Conservation (phyloP, 2,888 invertebrate genomes). For the Rapana venosa region DNA sequence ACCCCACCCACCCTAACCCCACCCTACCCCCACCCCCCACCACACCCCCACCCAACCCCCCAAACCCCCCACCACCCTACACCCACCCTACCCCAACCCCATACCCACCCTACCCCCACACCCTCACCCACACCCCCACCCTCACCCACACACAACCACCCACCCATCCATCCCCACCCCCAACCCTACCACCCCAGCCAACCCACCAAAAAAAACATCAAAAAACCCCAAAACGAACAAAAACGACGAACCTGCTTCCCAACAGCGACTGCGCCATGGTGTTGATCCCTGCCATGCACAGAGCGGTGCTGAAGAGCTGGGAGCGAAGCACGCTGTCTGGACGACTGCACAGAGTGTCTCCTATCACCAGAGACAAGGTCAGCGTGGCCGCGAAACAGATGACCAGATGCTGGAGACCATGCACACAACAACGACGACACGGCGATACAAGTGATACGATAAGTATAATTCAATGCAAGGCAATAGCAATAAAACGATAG, state of each 20-base stretch:
- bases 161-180: too few species aligned
- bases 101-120: background rate
- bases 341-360: conserved; percentile 64
- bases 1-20: too few species aligned
- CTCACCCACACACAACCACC: background rate
- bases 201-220: background rate
- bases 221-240: too few species aligned
- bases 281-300: conserved; percentile 66
- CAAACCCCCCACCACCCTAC: too few species aligned
- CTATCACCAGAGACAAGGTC: conserved; percentile 59
- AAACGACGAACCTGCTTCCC: conserved; percentile 64
- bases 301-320: conserved; percentile 63
- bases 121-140: too few species aligned
- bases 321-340: conserved; percentile 61
- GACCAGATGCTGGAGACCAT: conserved; percentile 61
- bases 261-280: conserved; percentile 59
- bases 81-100: background rate
- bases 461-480: too few species aligned
- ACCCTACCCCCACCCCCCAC: too few species aligned
- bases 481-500: background rate
- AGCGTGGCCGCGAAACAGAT: conserved; percentile 61
- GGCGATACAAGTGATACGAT: too few species aligned
- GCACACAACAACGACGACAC: too few species aligned
- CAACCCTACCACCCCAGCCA: background rate
- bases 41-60: too few species aligned